phyloP scores from a whole-genome alignment of 2,797 vertebrate genomes.

The Staurois parvus region DNA sequence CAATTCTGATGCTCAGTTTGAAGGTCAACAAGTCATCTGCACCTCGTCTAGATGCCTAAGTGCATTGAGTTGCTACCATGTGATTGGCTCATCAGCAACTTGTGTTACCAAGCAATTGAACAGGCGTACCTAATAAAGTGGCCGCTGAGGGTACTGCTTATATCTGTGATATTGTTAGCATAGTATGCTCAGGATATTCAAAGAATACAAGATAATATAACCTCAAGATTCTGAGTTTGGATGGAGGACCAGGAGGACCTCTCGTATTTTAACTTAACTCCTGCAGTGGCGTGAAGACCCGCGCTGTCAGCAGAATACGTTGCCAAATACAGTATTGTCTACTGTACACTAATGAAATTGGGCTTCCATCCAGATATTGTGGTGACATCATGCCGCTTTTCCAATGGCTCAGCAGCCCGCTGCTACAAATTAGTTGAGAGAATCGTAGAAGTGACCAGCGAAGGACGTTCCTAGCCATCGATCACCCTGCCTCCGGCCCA shows the following conservation, averaged over 20 bases:
- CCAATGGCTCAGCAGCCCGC: conserved; percentile 23
- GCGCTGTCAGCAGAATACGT: background rate
- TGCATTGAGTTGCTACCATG: no score
- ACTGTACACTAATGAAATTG: conserved; percentile 37
- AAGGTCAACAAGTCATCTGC: no score
- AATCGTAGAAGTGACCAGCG: conserved; percentile 3
- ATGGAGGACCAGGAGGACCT: background rate
- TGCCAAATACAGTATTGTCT: conserved; percentile 9
- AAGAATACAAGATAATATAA: no score
- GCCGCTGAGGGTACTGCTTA: no score
- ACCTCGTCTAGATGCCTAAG: no score
- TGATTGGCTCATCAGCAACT: no score
- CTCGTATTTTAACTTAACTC: conserved; percentile 7
- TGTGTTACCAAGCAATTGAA: no score
- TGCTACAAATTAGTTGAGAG: conserved; percentile 27
- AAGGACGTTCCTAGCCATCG: conserved; percentile 15
- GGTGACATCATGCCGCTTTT: conserved; percentile 55
- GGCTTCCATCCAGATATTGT: conserved; percentile 32
- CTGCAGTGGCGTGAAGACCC: background rate
- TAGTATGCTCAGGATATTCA: no score
- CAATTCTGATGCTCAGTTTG: no score
- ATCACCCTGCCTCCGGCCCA: conserved; percentile 25
- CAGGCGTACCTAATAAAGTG: no score
- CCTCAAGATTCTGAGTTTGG: background rate
- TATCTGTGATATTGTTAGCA: no score